Base-by-base conservation (phyloP, 2,113 vertebrate genomes). In the Gadus macrocephalus region DNA sequence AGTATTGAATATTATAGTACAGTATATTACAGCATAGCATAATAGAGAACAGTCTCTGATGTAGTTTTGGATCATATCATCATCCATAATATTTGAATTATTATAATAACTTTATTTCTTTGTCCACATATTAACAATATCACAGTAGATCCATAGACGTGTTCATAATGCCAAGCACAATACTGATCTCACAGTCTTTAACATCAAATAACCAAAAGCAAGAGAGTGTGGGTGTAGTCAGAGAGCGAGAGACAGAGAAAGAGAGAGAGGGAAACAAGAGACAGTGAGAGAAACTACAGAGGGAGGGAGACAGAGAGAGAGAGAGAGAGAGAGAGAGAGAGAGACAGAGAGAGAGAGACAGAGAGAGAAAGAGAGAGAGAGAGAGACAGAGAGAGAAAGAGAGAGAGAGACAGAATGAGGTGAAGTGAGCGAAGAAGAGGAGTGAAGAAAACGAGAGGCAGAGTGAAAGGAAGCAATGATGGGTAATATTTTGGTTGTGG, bases 91-190 rank as follows among this genome's bases (percentile, higher is more conserved):
- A 56, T 15, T 56, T 0, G 55, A 11, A 49, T 49, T 49, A 49
- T 49, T 49, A 49, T 7, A 49, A 49, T 49, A 49, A 49, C 42
- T 49, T 79, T 76, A 69, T 83, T 77, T 88, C 79, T 72, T 83
- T 71, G 86, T 83, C 81, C 82, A 87, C 62, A 78, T 79, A 83
- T 81, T 85, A 71, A 91, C 88, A 88, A 90, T 76, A 88, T 79
- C 83, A 82, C 81, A 75, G 72, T 81, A 79, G 80, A 82, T 81
- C 81, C 86, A 84, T 83, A 75, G 80, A 81, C 72, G 81, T 85
- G 81, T 83, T 84, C 76, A 83, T 75, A 82, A 83, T 61, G 84
- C 86, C 80, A 85, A 90, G 85, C 77, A 78, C 68, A 78, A 76
- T 77, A 89, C 68, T 68, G 61, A 86, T 69, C 74, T 83, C 70